Evolutionary conservation across 2,113 vertebrate genomes (phyloP).

Genomic region (Hassar affinis): DNA sequence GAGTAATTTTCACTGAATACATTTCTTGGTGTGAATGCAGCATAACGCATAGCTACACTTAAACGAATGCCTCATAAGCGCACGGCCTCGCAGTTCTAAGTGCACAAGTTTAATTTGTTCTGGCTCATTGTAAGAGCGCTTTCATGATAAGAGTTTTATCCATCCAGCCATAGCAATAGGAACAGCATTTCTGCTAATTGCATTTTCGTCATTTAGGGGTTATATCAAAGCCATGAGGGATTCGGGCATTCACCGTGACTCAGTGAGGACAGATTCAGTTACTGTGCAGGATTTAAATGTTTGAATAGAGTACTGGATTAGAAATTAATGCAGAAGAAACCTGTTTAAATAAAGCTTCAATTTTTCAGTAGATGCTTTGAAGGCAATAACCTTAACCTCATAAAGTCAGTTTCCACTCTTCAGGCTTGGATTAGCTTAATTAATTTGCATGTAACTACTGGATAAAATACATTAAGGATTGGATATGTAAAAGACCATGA

Average conservation of each 20-base stretch:
- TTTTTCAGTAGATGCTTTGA: neutral
- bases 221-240: slow-evolving; percentile 3
- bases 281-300: neutral
- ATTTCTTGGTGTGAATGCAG: slow-evolving; percentile 24
- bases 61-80: neutral
- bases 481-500: neutral
- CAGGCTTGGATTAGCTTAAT: neutral
- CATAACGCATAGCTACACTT: slow-evolving; percentile 13
- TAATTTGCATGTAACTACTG: neutral
- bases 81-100: neutral
- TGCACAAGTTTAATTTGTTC: slow-evolving; percentile 31
- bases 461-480: neutral
- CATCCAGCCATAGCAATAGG: neutral
- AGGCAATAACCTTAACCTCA: neutral
- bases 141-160: slow-evolving; percentile 17
- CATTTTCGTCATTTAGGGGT: neutral
- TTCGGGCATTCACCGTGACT: neutral
- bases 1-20: slow-evolving; percentile 13
- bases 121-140: slow-evolving; percentile 25
- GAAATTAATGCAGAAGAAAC: neutral
- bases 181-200: slow-evolving; percentile 11
- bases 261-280: neutral
- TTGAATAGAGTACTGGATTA: neutral
- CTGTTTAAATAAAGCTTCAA: neutral
- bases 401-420: neutral